phyloP scores from a whole-genome alignment of 1,140 invertebrate species.

The Scaptomyza graminum region DNA sequence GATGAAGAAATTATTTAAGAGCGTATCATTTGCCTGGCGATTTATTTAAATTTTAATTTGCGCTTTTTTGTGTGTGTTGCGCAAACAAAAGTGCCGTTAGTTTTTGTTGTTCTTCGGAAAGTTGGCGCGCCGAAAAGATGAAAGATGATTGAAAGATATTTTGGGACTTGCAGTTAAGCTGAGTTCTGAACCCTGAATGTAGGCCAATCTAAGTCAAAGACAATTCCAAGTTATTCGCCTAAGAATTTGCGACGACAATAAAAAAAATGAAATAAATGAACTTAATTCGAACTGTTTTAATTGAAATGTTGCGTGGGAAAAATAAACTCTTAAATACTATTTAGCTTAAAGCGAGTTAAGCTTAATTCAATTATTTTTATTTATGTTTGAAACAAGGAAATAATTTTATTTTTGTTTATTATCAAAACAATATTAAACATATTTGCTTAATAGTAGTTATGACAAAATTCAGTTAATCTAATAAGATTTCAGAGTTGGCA shows the following conservation, averaged over 20 bases:
- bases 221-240: constrained; percentile 23
- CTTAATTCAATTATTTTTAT: too few relatives aligned
- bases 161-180: not conserved
- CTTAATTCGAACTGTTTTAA: constrained; percentile 9
- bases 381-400: too few relatives aligned
- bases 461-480: too few relatives aligned
- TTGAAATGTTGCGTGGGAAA: not conserved
- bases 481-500: too few relatives aligned
- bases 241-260: constrained; percentile 16
- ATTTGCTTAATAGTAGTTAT: too few relatives aligned
- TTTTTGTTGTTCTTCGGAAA: constrained; percentile 34
- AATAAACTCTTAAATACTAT: not conserved
- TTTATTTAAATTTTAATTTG: constrained; percentile 81
- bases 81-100: constrained; percentile 29
- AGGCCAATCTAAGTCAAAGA: constrained; percentile 43
- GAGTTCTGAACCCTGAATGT: not conserved
- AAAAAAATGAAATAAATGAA: constrained; percentile 5
- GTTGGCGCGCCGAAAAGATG: constrained; percentile 33
- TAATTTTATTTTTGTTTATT: too few relatives aligned
- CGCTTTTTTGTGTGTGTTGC: constrained; percentile 37
- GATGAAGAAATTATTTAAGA: constrained; percentile 49
- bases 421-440: too few relatives aligned
- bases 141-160: constrained; percentile 26
- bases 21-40: constrained; percentile 53
- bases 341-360: too few relatives aligned